These are phyloP conservation scores for Lasioglossum baleicum DNA, from an alignment of 1,140 invertebrate species.

Conservation along the genomic window DNA sequence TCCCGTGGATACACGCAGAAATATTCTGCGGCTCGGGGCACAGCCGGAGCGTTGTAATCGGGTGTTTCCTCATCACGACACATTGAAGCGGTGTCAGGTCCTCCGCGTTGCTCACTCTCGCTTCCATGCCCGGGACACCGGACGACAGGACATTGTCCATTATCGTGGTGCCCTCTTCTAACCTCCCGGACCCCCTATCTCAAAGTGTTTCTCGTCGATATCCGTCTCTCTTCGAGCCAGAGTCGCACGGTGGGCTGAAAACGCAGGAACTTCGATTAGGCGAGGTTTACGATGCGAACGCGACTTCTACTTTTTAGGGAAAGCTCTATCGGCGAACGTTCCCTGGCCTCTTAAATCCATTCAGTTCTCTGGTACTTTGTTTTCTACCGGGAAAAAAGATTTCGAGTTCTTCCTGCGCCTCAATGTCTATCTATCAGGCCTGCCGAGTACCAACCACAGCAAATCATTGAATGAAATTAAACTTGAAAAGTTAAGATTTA, in stretches of 20 bases:
- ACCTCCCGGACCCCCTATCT: conserved; percentile 37
- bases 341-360: no score
- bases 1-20: conserved; percentile 56
- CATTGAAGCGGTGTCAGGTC: conserved; percentile 72
- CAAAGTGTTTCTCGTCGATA: background rate
- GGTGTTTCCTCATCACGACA: conserved; percentile 76
- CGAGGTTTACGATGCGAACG: no score
- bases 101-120: conserved; percentile 55
- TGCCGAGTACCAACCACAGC: no score
- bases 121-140: conserved; percentile 66
- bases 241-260: background rate
- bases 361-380: no score
- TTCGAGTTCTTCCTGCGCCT: no score
- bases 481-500: no score
- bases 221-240: background rate
- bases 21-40: conserved; percentile 39
- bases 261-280: no score
- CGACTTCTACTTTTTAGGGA: no score
- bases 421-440: no score
- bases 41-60: conserved; percentile 69
- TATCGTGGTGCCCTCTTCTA: conserved; percentile 62
- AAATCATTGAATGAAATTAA: no score
- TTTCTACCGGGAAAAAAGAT: no score
- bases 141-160: conserved; percentile 76
- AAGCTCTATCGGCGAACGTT: no score